phyloP scores from a whole-genome alignment of 2,888 invertebrate species.

The Lepidochrysops patricia region DNA sequence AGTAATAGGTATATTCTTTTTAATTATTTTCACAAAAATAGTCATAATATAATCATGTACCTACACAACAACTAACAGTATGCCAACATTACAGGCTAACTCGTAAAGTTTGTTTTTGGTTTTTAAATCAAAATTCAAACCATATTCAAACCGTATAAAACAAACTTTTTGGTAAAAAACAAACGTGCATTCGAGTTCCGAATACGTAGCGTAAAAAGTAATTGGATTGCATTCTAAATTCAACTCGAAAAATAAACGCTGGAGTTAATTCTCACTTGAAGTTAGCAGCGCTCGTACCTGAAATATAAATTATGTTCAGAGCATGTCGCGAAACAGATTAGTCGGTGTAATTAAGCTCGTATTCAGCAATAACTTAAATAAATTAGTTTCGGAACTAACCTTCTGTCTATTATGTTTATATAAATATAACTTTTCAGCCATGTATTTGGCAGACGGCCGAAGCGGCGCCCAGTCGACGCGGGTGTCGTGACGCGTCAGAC shows the following conservation, averaged over 20 bases:
- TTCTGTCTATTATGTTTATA: constrained; percentile 50
- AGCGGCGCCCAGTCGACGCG: constrained; percentile 56
- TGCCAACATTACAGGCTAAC: neutral
- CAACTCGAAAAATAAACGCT: constrained; percentile 2
- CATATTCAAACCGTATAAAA: neutral
- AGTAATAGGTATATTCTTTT: no score
- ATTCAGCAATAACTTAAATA: constrained; percentile 15
- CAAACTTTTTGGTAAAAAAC: neutral
- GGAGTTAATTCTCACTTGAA: neutral
- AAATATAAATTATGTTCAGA: constrained; percentile 1
- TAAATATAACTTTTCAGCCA: constrained; percentile 64
- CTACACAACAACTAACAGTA: no score
- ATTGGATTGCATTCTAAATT: constrained; percentile 3
- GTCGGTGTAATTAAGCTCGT: neutral
- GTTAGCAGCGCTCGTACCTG: neutral
- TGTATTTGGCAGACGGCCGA: constrained; percentile 65
- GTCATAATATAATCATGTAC: no score
- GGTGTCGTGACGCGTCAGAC: constrained; percentile 52
- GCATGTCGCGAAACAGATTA: neutral
- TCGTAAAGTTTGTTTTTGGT: neutral
- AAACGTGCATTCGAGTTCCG: neutral
- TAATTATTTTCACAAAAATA: no score
- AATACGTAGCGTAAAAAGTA: neutral
- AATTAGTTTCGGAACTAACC: constrained; percentile 23
- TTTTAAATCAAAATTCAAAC: neutral